Evolutionary conservation across 2,797 vertebrate species (phyloP).

Genomic region (Phoebastria nigripes): DNA sequence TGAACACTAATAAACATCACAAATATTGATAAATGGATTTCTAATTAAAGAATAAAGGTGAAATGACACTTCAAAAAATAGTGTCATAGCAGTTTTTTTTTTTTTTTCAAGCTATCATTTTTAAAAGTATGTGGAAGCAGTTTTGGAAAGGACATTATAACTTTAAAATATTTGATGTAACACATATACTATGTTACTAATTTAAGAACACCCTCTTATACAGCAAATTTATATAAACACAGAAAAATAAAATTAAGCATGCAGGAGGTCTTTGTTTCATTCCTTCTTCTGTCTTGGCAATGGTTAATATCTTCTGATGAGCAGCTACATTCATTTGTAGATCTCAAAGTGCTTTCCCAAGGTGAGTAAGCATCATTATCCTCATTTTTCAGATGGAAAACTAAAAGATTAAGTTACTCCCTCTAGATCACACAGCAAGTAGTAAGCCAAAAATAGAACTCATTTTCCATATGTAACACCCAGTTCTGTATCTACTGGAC

Average conservation of each 20-base stretch:
- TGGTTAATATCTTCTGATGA: not conserved
- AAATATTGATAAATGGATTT: not conserved
- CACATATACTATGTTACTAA: not conserved
- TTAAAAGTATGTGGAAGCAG: not conserved
- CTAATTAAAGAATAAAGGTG: not conserved
- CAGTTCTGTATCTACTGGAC: constrained; percentile 27
- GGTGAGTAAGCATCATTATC: constrained; percentile 45
- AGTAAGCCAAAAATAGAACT: constrained; percentile 40
- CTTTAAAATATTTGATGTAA: not conserved
- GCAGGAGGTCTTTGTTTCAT: not conserved
- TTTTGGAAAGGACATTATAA: not conserved
- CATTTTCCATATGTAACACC: constrained; percentile 33
- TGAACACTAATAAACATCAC: not conserved
- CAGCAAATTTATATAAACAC: not conserved
- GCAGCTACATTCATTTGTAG: not conserved
- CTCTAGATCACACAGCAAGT: constrained; percentile 14
- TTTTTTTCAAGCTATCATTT: not conserved
- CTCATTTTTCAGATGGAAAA: constrained; percentile 55
- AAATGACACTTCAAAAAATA: not conserved
- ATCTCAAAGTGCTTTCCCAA: constrained; percentile 22
- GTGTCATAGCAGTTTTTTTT: not conserved
- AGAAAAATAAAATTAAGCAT: not conserved
- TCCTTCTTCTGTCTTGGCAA: not conserved
- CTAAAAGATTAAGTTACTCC: constrained; percentile 34
- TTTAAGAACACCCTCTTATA: not conserved